Evolutionary conservation across 2,113 vertebrate genomes (phyloP).

Genomic region (Jaculus jaculus): DNA sequence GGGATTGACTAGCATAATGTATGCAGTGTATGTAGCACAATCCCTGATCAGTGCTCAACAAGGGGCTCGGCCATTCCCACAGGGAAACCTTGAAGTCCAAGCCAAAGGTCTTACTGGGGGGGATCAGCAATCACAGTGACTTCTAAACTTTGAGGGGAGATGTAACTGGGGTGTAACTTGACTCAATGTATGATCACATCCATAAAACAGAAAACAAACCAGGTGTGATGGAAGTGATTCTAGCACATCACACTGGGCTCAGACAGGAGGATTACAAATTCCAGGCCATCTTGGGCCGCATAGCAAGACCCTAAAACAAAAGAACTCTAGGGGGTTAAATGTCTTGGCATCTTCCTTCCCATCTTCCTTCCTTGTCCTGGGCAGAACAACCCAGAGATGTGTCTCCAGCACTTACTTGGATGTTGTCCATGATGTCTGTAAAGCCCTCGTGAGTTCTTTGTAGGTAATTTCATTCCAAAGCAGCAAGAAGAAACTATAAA

Average conservation of each 20-base stretch:
- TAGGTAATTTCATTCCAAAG: not conserved
- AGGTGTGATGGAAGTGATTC: too few relatives aligned
- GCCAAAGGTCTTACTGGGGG: not conserved
- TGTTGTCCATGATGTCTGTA: not conserved
- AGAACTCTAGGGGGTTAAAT: not conserved
- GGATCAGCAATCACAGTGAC: not conserved
- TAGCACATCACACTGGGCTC: too few relatives aligned
- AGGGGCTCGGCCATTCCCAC: not conserved
- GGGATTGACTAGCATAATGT: not conserved
- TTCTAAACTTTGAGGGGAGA: not conserved
- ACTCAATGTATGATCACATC: not conserved
- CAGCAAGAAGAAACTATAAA: not conserved
- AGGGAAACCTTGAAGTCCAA: not conserved
- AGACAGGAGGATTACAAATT: not conserved
- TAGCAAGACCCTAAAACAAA: not conserved
- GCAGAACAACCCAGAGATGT: not conserved
- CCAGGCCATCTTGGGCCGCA: not conserved
- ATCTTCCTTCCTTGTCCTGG: too few relatives aligned
- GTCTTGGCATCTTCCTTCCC: not conserved
- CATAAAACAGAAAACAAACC: not conserved
- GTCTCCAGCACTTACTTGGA: not conserved
- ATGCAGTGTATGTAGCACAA: not conserved
- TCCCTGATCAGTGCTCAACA: not conserved
- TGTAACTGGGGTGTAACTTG: not conserved
- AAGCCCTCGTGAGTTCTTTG: not conserved